Evolutionary conservation across 2,797 vertebrate species (phyloP).

Genomic region (Notamacropus eugenii): DNA sequence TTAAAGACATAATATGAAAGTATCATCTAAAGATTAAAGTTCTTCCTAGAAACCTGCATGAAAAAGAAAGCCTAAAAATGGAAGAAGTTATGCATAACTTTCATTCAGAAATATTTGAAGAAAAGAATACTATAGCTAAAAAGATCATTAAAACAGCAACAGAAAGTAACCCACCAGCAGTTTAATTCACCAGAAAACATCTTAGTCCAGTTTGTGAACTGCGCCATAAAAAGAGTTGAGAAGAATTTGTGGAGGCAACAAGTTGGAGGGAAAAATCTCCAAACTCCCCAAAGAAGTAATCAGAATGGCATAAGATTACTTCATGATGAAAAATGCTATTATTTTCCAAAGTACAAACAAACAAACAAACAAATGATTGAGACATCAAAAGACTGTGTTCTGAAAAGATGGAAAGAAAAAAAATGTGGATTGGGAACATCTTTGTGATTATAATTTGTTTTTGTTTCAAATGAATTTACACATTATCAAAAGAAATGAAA

Average conservation of each 20-base stretch:
- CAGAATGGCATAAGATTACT: neutral
- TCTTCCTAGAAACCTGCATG: neutral
- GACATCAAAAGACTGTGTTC: neutral
- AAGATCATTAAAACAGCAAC: neutral
- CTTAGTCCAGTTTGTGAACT: neutral
- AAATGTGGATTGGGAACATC: neutral
- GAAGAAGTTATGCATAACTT: neutral
- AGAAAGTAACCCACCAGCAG: neutral
- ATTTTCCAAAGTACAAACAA: neutral
- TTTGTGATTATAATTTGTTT: neutral
- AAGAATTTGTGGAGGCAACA: neutral
- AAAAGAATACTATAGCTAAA: neutral
- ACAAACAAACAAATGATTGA: neutral
- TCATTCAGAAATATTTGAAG: neutral
- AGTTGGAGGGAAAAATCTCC: neutral
- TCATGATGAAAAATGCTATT: neutral
- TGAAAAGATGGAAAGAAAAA: neutral
- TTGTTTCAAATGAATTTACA: neutral
- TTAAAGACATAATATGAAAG: neutral
- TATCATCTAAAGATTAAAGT: neutral
- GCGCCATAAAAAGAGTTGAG: neutral
- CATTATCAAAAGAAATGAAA: neutral
- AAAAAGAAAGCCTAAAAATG: neutral
- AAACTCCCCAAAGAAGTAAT: neutral
- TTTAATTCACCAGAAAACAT: neutral